phyloP scores from a whole-genome alignment of 2,888 invertebrate genomes.

The Octonoba sinensis region DNA sequence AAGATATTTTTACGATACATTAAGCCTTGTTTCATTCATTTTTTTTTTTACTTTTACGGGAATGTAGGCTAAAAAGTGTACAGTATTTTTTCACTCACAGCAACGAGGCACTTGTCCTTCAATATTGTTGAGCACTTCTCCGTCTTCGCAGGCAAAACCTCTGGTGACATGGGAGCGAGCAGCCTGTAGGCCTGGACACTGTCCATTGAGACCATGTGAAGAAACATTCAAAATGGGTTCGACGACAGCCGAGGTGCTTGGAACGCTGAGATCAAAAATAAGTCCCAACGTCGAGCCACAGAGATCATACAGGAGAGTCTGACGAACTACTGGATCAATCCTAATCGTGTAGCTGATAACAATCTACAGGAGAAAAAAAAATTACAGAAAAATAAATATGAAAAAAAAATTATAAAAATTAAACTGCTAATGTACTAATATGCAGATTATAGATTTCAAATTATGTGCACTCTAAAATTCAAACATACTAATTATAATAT shows the following conservation, averaged over 20 bases:
- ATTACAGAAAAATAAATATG: background rate
- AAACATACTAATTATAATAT: too few species aligned
- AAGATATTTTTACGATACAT: too few species aligned
- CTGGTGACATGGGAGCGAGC: constrained; percentile 85
- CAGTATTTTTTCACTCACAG: constrained; percentile 76
- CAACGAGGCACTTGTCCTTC: constrained; percentile 82
- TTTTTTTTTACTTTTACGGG: too few species aligned
- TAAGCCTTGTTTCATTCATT: too few species aligned
- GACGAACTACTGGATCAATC: constrained; percentile 87
- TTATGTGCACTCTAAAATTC: too few species aligned
- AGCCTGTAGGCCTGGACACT: constrained; percentile 91
- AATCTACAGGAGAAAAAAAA: constrained; percentile 67
- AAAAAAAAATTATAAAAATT: background rate
- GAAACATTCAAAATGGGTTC: constrained; percentile 90
- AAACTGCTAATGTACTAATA: background rate
- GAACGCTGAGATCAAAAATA: constrained; percentile 93
- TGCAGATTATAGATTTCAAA: too few species aligned
- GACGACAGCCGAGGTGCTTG: constrained; percentile 89
- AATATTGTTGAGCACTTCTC: constrained; percentile 90
- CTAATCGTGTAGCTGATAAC: constrained; percentile 88
- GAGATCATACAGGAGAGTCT: constrained; percentile 92
- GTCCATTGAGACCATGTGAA: constrained; percentile 82
- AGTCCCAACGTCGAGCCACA: constrained; percentile 93
- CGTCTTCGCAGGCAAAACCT: constrained; percentile 93
- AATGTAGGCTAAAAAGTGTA: too few species aligned